Conservation (phyloP, 2,888 invertebrate species). For the Scaeva pyrastri region DNA sequence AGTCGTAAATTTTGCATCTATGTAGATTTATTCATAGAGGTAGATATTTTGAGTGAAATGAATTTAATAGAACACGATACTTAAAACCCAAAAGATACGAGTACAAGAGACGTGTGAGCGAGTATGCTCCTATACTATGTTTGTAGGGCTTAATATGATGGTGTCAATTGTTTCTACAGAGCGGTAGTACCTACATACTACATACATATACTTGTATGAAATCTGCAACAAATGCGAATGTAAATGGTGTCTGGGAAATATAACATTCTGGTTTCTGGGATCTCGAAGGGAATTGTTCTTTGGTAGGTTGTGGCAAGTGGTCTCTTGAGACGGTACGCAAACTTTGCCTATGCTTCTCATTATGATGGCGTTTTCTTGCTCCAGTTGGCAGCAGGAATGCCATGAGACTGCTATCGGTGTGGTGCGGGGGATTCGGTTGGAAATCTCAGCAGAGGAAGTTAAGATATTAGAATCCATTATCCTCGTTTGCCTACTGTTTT, state of each 20-base stretch:
- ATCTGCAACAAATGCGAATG: slow-evolving; percentile 58
- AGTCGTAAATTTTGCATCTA: slow-evolving; percentile 43
- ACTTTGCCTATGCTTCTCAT: slow-evolving; percentile 49
- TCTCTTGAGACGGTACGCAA: slow-evolving; percentile 64
- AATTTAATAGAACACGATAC: slow-evolving; percentile 56
- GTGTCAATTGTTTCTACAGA: slow-evolving; percentile 60
- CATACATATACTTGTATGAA: slow-evolving; percentile 1
- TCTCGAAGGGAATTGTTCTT: slow-evolving; percentile 34
- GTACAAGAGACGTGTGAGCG: neutral
- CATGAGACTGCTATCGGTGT: neutral
- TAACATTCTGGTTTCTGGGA: slow-evolving; percentile 26
- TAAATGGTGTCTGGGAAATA: slow-evolving; percentile 43
- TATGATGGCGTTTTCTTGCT: slow-evolving; percentile 58
- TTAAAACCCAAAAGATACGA: neutral
- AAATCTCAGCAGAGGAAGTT: slow-evolving; percentile 44
- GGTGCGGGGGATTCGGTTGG: neutral
- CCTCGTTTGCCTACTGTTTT: slow-evolving; percentile 67
- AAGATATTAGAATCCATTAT: slow-evolving; percentile 69
- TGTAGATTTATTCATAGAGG: slow-evolving; percentile 53
- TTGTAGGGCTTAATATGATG: neutral
- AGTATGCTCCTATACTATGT: neutral
- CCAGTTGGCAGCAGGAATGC: slow-evolving; percentile 44
- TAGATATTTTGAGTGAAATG: slow-evolving; percentile 42
- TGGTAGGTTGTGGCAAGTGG: slow-evolving; percentile 44
- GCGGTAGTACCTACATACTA: neutral